Percentiles rank a stretch among this genome's conserved stretches.
phyloP scores from a whole-genome alignment of 23 tunicate genomes.

The Trididemnum clinides region DNA sequence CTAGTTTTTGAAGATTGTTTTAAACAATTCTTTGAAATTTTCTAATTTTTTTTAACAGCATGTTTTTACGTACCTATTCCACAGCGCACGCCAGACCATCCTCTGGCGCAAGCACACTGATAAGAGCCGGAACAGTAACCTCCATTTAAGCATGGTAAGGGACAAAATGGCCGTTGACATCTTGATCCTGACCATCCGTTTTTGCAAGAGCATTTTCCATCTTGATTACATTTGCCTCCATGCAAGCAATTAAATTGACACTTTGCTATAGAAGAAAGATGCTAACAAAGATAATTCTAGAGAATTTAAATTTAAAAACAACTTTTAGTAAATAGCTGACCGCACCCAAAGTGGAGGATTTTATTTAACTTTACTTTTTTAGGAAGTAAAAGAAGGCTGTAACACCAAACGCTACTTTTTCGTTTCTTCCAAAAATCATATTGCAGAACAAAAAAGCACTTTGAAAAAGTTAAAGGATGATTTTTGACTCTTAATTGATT shows the following conservation, averaged over 20 bases:
- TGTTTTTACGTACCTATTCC: conserved; percentile 46
- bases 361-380: too few species aligned
- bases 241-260: conserved; percentile 67
- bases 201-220: conserved; percentile 56
- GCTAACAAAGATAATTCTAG: too few species aligned
- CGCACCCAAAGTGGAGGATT: too few species aligned
- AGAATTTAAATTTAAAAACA: too few species aligned
- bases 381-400: too few species aligned
- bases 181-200: conserved; percentile 82
- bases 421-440: too few species aligned
- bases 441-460: too few species aligned
- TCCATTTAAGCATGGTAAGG: conserved; percentile 72
- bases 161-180: conserved; percentile 74
- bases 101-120: conserved; percentile 59
- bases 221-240: conserved; percentile 51
- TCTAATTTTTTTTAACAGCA: not conserved
- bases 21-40: not conserved
- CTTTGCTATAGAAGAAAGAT: conserved; percentile 36
- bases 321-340: not conserved
- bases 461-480: too few species aligned
- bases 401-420: too few species aligned
- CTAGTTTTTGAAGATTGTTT: not conserved
- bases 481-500: too few species aligned
- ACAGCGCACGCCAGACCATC: conserved; percentile 87
- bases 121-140: conserved; percentile 79